A percentile compares a stretch with the other conserved stretches of the same genome.
Conservation (phyloP, 2,113 vertebrate species). For the Cololabis saira region DNA sequence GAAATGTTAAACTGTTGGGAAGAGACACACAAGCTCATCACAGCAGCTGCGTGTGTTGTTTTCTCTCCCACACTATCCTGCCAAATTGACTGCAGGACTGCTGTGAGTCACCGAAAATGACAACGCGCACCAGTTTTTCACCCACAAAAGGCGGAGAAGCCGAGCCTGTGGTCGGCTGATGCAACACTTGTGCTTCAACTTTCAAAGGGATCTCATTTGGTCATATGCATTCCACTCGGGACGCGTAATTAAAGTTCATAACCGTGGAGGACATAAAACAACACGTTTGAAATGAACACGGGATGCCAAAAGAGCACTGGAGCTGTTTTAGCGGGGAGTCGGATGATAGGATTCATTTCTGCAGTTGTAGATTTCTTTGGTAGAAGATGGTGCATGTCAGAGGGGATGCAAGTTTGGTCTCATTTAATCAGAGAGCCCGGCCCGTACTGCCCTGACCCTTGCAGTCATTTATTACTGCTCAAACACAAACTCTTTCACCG, state of each 20-base stretch:
- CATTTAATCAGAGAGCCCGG: constrained; percentile 69
- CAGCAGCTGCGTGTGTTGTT: constrained; percentile 43
- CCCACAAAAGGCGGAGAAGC: background rate
- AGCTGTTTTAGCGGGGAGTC: constrained; percentile 57
- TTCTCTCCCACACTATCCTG: constrained; percentile 54
- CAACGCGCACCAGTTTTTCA: constrained; percentile 31
- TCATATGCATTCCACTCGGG: constrained; percentile 16
- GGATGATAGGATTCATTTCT: constrained; percentile 74
- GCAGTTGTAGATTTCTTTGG: constrained; percentile 62
- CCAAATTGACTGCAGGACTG: constrained; percentile 60
- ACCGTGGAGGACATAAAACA: constrained; percentile 14
- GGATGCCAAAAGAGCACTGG: constrained; percentile 45
- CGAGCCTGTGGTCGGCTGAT: constrained; percentile 29
- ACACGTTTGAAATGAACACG: constrained; percentile 51
- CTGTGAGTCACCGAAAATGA: constrained; percentile 57
- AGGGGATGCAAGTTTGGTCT: constrained; percentile 68
- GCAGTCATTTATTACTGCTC: constrained; percentile 69
- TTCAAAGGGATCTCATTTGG: constrained; percentile 44
- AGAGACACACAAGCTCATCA: constrained; percentile 35
- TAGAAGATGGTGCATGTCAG: constrained; percentile 57
- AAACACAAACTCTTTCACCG: constrained; percentile 53
- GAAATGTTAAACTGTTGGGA: constrained; percentile 49
- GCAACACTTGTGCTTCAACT: constrained; percentile 24
- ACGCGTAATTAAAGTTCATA: background rate
- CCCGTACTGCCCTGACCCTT: constrained; percentile 61